Evolutionary conservation across 1,140 invertebrate genomes (phyloP).

Genomic region (Drosophila aff.): DNA sequence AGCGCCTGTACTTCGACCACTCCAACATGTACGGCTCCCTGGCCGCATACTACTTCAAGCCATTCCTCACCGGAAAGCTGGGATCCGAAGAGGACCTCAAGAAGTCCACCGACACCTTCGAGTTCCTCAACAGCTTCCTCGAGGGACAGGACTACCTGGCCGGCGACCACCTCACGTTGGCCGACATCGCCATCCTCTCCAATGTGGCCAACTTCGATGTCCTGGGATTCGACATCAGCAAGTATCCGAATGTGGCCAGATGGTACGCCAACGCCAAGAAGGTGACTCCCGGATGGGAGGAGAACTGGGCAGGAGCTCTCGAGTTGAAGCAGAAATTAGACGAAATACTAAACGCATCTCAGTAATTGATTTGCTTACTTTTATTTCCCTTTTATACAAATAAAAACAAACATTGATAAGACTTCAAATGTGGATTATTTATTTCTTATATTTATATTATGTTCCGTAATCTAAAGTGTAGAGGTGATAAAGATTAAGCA

Average conservation of each 20-base stretch:
- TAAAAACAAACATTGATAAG: not conserved
- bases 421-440: not conserved
- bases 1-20: conserved; percentile 87
- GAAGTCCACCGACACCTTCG: conserved; percentile 35
- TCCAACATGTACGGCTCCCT: conserved; percentile 85
- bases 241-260: conserved; percentile 45
- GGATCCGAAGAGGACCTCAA: conserved; percentile 37
- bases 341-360: not conserved
- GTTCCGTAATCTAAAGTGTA: not conserved
- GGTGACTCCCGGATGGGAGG: conserved; percentile 57
- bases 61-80: conserved; percentile 48
- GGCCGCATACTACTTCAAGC: conserved; percentile 87
- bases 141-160: conserved; percentile 54
- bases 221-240: conserved; percentile 34
- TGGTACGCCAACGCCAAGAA: conserved; percentile 58
- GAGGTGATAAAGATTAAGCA: not conserved
- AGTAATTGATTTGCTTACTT: not conserved
- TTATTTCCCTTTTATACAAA: not conserved
- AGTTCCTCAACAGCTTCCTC: conserved; percentile 43
- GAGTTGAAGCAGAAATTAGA: conserved; percentile 2
- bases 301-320: conserved; percentile 29
- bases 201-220: conserved; percentile 42
- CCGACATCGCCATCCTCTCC: conserved; percentile 53
- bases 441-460: not conserved
- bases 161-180: conserved; percentile 40